phyloP scores from a whole-genome alignment of 2,888 invertebrate genomes.

The Phortica okadai region DNA sequence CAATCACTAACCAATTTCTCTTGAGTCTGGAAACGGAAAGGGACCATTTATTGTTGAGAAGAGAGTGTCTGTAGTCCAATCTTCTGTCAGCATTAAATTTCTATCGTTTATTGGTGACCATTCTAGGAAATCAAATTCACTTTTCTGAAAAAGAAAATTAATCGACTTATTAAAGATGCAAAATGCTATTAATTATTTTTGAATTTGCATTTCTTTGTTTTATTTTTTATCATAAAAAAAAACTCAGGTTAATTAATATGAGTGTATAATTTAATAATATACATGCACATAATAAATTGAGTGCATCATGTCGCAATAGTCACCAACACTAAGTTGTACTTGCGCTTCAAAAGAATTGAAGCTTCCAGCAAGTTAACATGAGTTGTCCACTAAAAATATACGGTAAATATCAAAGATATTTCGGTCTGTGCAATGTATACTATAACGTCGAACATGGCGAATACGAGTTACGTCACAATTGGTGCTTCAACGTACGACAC shows the following conservation, averaged over 20 bases:
- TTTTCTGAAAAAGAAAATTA: conserved; percentile 63
- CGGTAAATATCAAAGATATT: conserved; percentile 23
- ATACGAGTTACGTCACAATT: neutral
- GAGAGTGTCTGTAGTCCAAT: conserved; percentile 89
- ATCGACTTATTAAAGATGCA: neutral
- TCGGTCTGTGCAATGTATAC: conserved; percentile 20
- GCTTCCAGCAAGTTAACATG: neutral
- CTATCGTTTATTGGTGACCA: conserved; percentile 75
- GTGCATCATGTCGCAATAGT: too few relatives aligned
- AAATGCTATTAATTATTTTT: neutral
- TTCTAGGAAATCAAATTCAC: conserved; percentile 76
- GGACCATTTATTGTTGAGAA: conserved; percentile 90
- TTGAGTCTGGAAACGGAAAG: conserved; percentile 96
- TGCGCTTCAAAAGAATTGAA: neutral
- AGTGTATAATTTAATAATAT: too few relatives aligned
- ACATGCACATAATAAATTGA: too few relatives aligned
- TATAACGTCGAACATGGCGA: neutral
- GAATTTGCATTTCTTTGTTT: too few relatives aligned
- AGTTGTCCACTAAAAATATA: neutral
- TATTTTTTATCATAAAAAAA: too few relatives aligned
- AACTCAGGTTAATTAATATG: too few relatives aligned
- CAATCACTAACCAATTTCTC: conserved; percentile 89
- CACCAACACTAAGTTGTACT: neutral
- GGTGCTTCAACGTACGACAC: conserved; percentile 1
- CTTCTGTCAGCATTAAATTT: conserved; percentile 73